A percentile compares a stretch with the other conserved stretches of the same genome.
phyloP scores from a whole-genome alignment of 2,797 vertebrate species.

The Falco columbarius region DNA sequence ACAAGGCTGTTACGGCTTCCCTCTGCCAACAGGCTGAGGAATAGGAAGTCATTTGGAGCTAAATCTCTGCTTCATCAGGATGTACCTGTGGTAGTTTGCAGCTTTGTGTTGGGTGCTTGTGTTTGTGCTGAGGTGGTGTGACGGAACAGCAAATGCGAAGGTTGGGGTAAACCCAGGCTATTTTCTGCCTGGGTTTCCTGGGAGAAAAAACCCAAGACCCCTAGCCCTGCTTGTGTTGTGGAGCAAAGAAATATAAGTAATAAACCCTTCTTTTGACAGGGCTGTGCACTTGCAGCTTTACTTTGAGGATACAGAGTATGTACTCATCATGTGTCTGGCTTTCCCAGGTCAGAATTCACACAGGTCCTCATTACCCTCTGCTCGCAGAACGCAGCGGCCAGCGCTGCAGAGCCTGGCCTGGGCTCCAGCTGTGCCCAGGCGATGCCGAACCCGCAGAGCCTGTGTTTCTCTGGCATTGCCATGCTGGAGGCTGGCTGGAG shows the following conservation, averaged over 20 bases:
- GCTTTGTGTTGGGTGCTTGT: background rate
- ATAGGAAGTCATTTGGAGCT: background rate
- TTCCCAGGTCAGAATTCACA: background rate
- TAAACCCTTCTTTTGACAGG: background rate
- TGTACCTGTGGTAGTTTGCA: background rate
- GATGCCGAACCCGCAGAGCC: background rate
- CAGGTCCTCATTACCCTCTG: rapidly evolving
- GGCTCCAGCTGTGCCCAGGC: background rate
- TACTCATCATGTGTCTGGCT: background rate
- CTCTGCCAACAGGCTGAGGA: background rate
- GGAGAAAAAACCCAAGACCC: no score
- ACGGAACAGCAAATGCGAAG: background rate
- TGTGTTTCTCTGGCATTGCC: rapidly evolving
- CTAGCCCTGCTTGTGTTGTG: rapidly evolving
- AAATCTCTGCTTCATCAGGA: background rate
- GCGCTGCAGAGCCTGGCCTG: background rate
- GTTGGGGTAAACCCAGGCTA: background rate
- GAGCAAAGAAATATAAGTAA: background rate
- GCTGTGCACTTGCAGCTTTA: background rate
- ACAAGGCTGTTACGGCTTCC: background rate
- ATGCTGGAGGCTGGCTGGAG: no score
- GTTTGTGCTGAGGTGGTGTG: no score
- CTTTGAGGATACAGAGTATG: background rate
- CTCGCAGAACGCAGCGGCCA: background rate
- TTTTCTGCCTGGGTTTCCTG: background rate